Evolutionary conservation across 1,140 invertebrate genomes (phyloP), one percentile per base, ranked within the genome.

Genomic region (Cataglyphis hispanica): DNA sequence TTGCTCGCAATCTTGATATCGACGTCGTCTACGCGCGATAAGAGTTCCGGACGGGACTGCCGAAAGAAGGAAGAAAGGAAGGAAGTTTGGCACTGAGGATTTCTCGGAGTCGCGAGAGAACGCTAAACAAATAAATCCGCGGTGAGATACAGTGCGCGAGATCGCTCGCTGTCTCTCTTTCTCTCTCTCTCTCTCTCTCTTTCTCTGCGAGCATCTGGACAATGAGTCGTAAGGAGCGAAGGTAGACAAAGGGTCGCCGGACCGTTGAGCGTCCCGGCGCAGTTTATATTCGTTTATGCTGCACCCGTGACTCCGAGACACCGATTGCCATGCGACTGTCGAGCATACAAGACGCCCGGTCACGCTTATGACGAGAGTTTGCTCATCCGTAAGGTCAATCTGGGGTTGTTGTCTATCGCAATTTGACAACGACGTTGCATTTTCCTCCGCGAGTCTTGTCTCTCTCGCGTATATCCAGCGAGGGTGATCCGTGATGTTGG

Each of bases 201-300:
- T 50, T 50, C 46, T 4, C 46, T 50, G 16, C 46, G 16, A 16
- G 46, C 76, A 53, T 60, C 37, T 53, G 78, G n/a, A 31, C 19
- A 43, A 72, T 72, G 78, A n/a, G 16, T 4, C 37, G 63, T 27
- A 34, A 58, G 34, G 50, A 60, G 50, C 77, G 27, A 58, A 40
- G 78, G 53, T 83, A 83, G 78, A 72, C 78, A 72, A 83, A 83
- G 67, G 67, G 66, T 19, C 34, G 56, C 66, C 34, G 22, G 37
- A 25, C 72, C 22, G 22, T 13, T 53, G n/a, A 60, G 67, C 53
- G 37, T 72, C 67, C 25, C 67, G 53, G 78, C 66, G 66, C 25
- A 16, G 67, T 50, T 46, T 72, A 27, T 27, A 40, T 83, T 74
- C 60, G 72, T 83, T 83, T 83, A 83, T 34, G 58, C 13, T n/a